A percentile compares a stretch with the other conserved stretches of the same genome.
Evolutionary conservation across 2,888 invertebrate genomes (phyloP).

Genomic region (Tetheella fluctuosa): DNA sequence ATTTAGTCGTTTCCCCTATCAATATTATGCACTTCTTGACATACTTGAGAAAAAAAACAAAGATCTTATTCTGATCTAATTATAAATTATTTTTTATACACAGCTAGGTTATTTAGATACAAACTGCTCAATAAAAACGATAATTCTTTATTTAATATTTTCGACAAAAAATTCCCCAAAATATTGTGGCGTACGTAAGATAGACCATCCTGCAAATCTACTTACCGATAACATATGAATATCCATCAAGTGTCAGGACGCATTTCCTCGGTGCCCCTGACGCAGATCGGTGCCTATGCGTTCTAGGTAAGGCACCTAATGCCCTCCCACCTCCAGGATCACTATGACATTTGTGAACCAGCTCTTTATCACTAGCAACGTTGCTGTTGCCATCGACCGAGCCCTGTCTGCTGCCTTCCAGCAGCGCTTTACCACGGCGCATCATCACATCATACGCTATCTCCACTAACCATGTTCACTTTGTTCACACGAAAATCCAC

Average conservation of each 20-base stretch:
- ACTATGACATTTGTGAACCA: constrained; percentile 88
- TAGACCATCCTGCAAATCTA: constrained; percentile 26
- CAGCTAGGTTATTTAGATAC: too few relatives aligned
- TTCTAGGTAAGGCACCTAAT: constrained; percentile 66
- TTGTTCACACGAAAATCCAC: constrained; percentile 28
- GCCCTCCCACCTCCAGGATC: constrained; percentile 85
- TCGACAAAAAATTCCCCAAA: too few relatives aligned
- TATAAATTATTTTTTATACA: too few relatives aligned
- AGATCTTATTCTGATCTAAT: too few relatives aligned
- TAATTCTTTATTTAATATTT: too few relatives aligned
- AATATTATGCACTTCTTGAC: too few relatives aligned
- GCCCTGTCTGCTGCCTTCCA: constrained; percentile 78
- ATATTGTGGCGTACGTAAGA: too few relatives aligned
- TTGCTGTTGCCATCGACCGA: constrained; percentile 73
- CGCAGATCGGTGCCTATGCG: constrained; percentile 72
- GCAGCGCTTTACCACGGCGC: constrained; percentile 77
- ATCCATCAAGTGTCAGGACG: constrained; percentile 92
- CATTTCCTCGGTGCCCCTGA: constrained; percentile 89
- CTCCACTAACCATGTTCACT: constrained; percentile 45
- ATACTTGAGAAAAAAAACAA: too few relatives aligned
- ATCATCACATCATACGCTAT: constrained; percentile 80
- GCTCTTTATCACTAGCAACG: constrained; percentile 82
- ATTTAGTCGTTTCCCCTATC: too few relatives aligned
- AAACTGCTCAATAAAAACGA: too few relatives aligned
- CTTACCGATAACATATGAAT: constrained; percentile 95